Evolutionary conservation across 2,797 vertebrate species (phyloP), one percentile per base, ranked within the genome.

Genomic region (Gymnoscopelus microlampas): DNA sequence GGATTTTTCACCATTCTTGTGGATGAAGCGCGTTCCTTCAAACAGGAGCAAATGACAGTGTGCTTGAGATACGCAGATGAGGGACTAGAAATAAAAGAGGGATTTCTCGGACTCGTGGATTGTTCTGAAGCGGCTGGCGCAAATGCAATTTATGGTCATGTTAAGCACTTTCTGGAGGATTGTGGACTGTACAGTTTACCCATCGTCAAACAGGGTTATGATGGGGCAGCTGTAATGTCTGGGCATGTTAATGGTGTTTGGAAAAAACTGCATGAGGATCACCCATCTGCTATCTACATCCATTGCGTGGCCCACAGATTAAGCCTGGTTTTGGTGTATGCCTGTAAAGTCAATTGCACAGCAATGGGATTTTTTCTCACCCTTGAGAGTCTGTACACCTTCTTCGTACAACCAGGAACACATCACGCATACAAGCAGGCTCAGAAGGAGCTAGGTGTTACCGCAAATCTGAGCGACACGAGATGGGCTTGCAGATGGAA

Each of bases 21-120:
- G 56, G 56, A 58, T 32, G 56, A 58, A 44, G 58, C 32, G 3
- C 49, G 5, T 15, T 14, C 3, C 8, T 60, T 35, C 39, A 44
- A 44, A 15, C 32, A 60, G 24, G 58, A 60, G 15, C 58, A 60
- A 60, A 60, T 60, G 58, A 60, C 24, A 39, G 32, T 39, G 58
- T 60, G 58, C 15, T 9, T 60, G 32, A 60, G 29, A n/a, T 35
- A 60, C 58, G n/a, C 58, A 60, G n/a, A n/a, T n/a, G 29, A 60
- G 58, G 15, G 32, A 10, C 32, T 32, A 44, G 26, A 11, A 39
- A 39, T 39, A 39, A 39, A 39, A n/a, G 26, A 26, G 15, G 12
- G 32, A 60, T 32, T 60, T 15, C 58, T 60, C 14, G 58, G 58
- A 14, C 39, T n/a, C n/a, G n/a, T n/a, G n/a, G n/a, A n/a, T 39